Conservation (phyloP, 2,888 invertebrate species). For the Digitonthophagus gazella region DNA sequence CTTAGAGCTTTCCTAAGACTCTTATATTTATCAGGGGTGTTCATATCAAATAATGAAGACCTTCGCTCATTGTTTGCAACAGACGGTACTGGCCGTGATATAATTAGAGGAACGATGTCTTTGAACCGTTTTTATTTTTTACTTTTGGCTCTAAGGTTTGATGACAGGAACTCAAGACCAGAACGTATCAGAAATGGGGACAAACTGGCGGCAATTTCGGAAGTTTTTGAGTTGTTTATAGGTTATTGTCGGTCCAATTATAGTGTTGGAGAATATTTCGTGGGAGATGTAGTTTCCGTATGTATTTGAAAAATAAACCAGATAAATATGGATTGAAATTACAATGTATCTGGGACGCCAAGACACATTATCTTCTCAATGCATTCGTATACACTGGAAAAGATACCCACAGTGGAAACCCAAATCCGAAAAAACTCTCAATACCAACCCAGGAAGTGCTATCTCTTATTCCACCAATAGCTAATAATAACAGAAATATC, state of each 20-base stretch:
- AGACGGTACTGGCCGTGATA: background rate
- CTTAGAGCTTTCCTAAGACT: background rate
- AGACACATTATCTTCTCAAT: conserved; percentile 34
- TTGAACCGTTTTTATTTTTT: background rate
- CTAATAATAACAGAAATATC: conserved; percentile 36
- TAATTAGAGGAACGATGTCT: background rate
- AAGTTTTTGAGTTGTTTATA: background rate
- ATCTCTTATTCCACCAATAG: conserved; percentile 35
- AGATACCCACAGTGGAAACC: conserved; percentile 36
- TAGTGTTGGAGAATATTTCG: conserved; percentile 31
- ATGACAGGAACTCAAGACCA: background rate
- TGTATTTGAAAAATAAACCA: conserved; percentile 35
- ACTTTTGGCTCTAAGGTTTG: background rate
- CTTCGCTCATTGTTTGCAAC: background rate
- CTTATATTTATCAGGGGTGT: background rate
- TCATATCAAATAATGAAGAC: background rate
- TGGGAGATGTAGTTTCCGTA: conserved; percentile 28
- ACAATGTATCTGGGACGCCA: conserved; percentile 33
- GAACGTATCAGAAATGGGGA: background rate
- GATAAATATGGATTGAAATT: conserved; percentile 38
- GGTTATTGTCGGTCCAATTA: conserved; percentile 31
- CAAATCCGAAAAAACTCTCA: conserved; percentile 36
- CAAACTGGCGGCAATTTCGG: background rate
- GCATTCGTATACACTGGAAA: conserved; percentile 39
- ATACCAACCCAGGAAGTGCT: conserved; percentile 40